A percentile compares a stretch with the other conserved stretches of the same genome.
Conservation (phyloP, 2,888 invertebrate genomes). For the Smittia sp. region DNA sequence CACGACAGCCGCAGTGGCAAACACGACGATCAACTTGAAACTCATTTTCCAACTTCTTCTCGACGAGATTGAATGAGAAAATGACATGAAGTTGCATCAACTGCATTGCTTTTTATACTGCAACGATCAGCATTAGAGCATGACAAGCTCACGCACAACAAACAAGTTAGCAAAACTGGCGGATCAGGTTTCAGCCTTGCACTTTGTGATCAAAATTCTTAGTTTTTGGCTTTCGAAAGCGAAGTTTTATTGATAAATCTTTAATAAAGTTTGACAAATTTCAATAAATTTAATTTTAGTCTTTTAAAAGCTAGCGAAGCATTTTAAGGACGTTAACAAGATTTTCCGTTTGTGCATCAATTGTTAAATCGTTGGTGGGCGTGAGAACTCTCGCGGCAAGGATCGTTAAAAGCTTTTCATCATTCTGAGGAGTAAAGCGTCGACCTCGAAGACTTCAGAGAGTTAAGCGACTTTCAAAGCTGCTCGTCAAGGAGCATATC, state of each 20-base stretch:
- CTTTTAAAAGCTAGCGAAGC: background rate
- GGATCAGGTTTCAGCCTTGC: too few species aligned
- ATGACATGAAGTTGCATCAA: background rate
- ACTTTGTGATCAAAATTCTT: too few species aligned
- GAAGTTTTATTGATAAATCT: background rate
- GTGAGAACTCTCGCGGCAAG: background rate
- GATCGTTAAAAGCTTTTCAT: background rate
- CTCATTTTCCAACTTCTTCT: constrained; percentile 21
- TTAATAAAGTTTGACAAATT: background rate
- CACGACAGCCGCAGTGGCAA: background rate
- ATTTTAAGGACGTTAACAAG: background rate
- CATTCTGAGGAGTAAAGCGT: constrained; percentile 35
- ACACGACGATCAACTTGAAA: background rate
- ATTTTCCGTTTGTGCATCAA: too few species aligned
- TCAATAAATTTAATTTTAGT: background rate
- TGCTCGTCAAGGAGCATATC: constrained; percentile 67
- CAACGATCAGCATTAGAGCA: too few species aligned
- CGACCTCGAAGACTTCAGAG: constrained; percentile 14
- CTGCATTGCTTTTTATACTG: background rate
- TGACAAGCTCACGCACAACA: too few species aligned
- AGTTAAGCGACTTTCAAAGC: constrained; percentile 49
- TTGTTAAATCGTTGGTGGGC: too few species aligned
- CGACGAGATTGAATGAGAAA: background rate
- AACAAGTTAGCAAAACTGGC: too few species aligned
- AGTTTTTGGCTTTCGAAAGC: too few species aligned